Conservation (phyloP, 1,140 invertebrate species). For the Habropoda laboriosa region DNA sequence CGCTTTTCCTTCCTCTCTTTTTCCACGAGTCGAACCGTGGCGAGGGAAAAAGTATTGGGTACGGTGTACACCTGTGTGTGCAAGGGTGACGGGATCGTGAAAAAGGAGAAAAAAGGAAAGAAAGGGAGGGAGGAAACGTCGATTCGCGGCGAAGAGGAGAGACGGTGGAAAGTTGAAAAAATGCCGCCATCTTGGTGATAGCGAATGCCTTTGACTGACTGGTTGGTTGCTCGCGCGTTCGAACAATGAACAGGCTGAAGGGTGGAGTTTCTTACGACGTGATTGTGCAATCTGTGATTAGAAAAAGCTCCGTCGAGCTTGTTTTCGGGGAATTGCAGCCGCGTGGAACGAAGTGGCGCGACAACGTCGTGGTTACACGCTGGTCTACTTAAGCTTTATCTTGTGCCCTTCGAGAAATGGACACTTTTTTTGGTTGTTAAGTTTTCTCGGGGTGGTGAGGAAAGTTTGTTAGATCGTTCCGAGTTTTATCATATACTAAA, state of each 20-base stretch:
- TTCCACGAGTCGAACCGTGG: neutral
- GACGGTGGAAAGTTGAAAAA: constrained; percentile 51
- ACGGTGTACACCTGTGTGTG: constrained; percentile 58
- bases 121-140: constrained; percentile 52
- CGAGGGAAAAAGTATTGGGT: constrained; percentile 60
- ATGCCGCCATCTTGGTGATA: constrained; percentile 54
- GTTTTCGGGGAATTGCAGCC: neutral
- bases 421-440: neutral
- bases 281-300: neutral
- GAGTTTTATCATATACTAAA: neutral
- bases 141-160: constrained; percentile 39
- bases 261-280: neutral
- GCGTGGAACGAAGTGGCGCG: neutral
- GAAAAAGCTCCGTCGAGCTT: too few relatives aligned
- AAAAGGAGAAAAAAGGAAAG: constrained; percentile 48
- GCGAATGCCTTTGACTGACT: too few relatives aligned
- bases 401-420: too few relatives aligned
- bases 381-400: neutral
- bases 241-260: neutral
- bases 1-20: neutral
- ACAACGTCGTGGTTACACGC: neutral
- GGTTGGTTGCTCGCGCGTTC: neutral
- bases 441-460: too few relatives aligned
- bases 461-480: neutral
- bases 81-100: constrained; percentile 49